phyloP scores from a whole-genome alignment of 2,113 vertebrate species.

The Strigops habroptila region DNA sequence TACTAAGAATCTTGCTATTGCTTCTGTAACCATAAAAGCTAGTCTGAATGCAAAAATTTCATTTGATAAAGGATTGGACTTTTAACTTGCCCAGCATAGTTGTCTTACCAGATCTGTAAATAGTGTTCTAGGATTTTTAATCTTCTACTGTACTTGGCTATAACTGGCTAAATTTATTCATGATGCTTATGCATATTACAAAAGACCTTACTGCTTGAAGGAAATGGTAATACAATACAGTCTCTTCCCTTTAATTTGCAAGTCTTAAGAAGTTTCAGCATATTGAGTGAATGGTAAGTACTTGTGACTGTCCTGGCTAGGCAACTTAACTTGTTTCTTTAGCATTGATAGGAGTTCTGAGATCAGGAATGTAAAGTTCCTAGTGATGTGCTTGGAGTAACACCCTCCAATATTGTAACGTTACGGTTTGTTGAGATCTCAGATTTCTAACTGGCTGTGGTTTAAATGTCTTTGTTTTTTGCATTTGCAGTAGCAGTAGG shows the following conservation, averaged over 20 bases:
- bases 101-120: not conserved
- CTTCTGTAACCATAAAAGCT: not conserved
- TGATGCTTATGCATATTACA: not conserved
- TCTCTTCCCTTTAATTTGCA: not conserved
- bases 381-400: not conserved
- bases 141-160: not conserved
- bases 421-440: not conserved
- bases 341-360: not conserved
- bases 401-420: not conserved
- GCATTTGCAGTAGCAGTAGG: not conserved
- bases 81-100: not conserved
- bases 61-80: not conserved
- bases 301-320: not conserved
- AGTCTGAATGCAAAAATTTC: not conserved
- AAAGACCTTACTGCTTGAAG: not conserved
- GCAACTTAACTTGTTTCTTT: not conserved
- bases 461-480: not conserved
- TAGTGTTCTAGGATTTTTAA: not conserved
- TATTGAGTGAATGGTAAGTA: not conserved
- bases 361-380: not conserved
- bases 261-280: not conserved
- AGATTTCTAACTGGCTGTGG: not conserved
- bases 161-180: not conserved
- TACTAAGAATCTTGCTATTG: not conserved
- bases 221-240: not conserved